phyloP scores from a whole-genome alignment of 2,797 vertebrate genomes.

The Fratercula arctica region DNA sequence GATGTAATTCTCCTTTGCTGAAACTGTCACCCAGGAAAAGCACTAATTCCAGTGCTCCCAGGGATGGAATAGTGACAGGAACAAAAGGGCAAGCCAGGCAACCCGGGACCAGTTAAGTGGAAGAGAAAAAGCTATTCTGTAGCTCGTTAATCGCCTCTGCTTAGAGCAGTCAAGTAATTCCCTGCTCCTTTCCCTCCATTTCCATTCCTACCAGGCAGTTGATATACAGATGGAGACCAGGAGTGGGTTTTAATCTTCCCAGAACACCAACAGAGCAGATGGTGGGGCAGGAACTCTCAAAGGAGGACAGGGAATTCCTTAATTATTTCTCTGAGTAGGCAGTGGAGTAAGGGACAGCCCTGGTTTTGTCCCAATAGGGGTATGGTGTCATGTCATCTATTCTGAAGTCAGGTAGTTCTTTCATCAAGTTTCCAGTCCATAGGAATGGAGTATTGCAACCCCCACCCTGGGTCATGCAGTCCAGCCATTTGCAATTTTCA shows the following conservation, averaged over 20 bases:
- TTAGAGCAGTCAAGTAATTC: neutral
- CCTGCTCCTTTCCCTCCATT: neutral
- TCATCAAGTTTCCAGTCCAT: neutral
- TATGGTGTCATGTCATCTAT: neutral
- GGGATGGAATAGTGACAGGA: neutral
- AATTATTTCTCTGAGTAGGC: neutral
- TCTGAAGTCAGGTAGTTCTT: neutral
- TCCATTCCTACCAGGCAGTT: neutral
- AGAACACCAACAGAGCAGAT: neutral
- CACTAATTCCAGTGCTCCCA: neutral
- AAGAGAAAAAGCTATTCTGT: neutral
- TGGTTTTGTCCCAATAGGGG: neutral
- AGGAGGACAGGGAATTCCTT: neutral
- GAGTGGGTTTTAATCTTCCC: neutral
- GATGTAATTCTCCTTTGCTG: neutral
- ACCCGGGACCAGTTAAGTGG: neutral
- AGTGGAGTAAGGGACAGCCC: neutral
- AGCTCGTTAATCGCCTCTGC: neutral
- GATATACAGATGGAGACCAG: neutral
- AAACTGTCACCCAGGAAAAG: neutral
- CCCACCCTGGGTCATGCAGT: neutral
- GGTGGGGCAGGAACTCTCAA: neutral
- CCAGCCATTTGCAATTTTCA: neutral
- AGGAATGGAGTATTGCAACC: neutral
- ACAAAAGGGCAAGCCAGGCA: neutral